Percentiles rank a stretch among this genome's conserved stretches.
Conservation (phyloP, 92 coral and sea anemone species). For the Phenganax subtilis region DNA sequence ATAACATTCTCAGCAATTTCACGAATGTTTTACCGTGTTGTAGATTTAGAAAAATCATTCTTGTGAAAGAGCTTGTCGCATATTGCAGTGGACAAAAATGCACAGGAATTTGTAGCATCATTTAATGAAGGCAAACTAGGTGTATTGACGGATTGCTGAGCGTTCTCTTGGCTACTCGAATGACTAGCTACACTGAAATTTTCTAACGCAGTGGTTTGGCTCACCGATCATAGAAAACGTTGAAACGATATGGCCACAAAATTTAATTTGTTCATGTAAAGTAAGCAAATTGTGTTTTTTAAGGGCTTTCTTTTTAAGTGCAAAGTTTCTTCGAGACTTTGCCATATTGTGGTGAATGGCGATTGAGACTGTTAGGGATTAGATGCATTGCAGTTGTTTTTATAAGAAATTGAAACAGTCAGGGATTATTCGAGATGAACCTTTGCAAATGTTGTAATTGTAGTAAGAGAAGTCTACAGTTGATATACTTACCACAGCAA, state of each 20-base stretch:
- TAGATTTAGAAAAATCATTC: not conserved
- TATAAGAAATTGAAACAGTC: no score
- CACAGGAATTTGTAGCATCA: conserved; percentile 46
- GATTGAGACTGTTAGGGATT: no score
- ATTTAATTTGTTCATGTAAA: not conserved
- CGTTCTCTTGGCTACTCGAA: not conserved
- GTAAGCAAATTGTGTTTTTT: no score
- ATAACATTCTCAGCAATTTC: conserved; percentile 23
- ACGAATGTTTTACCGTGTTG: conserved; percentile 10
- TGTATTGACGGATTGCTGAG: not conserved
- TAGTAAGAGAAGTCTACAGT: no score
- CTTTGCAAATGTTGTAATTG: no score
- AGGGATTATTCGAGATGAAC: no score
- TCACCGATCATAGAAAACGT: not conserved
- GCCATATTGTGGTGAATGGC: no score
- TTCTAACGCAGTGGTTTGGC: not conserved
- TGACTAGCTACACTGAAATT: not conserved
- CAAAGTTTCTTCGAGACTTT: no score
- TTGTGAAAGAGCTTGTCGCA: conserved; percentile 36
- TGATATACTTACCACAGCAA: no score
- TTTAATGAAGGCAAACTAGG: conserved; percentile 15
- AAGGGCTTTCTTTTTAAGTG: no score
- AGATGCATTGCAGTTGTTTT: no score
- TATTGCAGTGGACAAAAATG: conserved; percentile 12
- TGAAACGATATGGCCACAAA: not conserved